A percentile compares a stretch with the other conserved stretches of the same genome.
phyloP scores from a whole-genome alignment of 1,140 invertebrate species.

The Cydia fagiglandana region DNA sequence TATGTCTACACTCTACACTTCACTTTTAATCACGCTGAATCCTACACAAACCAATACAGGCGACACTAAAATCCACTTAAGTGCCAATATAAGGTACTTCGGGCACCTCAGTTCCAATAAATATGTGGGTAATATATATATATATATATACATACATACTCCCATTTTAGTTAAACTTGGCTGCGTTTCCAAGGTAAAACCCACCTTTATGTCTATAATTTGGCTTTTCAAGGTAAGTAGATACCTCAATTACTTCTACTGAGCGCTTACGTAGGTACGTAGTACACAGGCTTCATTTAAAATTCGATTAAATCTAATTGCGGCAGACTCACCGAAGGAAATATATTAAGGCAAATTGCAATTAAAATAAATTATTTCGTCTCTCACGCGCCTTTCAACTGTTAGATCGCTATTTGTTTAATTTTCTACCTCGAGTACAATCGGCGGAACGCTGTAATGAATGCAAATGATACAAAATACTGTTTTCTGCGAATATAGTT shows the following conservation, averaged over 20 bases:
- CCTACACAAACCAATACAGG: neutral
- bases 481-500: neutral
- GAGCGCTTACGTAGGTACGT: neutral
- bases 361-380: slow-evolving; percentile 31
- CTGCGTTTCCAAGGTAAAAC: neutral
- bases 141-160: no score
- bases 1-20: no score
- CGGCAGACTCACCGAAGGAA: slow-evolving; percentile 15
- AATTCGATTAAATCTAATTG: slow-evolving; percentile 31
- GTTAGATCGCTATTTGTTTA: slow-evolving; percentile 25
- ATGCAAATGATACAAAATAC: neutral
- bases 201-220: neutral
- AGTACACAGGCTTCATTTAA: slow-evolving; percentile 17
- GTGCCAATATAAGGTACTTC: neutral
- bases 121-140: neutral
- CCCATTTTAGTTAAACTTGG: neutral
- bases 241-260: slow-evolving; percentile 14
- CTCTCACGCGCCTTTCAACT: slow-evolving; percentile 17
- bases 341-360: slow-evolving; percentile 29
- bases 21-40: neutral
- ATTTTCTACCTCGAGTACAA: slow-evolving; percentile 13
- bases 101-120: neutral
- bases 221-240: neutral
- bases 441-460: slow-evolving; percentile 3
- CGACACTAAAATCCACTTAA: neutral